Percentiles rank a stretch among this genome's conserved stretches.
These are phyloP conservation scores for Drosophila trapezifrons DNA, from an alignment of 1,140 invertebrate genomes.

Conservation along the genomic window DNA sequence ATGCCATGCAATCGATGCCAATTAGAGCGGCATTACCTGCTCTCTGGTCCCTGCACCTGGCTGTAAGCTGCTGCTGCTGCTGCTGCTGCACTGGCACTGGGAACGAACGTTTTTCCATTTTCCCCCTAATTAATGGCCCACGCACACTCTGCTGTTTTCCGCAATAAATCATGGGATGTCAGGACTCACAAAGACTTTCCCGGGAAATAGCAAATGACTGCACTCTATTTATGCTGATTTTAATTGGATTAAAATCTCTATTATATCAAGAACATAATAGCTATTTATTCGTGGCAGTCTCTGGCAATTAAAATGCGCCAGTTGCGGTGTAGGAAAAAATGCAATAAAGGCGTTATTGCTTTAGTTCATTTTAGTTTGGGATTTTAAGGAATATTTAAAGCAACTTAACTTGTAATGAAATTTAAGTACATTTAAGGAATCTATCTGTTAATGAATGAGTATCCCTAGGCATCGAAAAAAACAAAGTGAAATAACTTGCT, in stretches of 20 bases:
- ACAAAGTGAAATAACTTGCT: too few relatives aligned
- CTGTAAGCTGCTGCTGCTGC: slow-evolving; percentile 11
- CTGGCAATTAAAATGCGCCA: not conserved
- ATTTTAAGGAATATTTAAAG: too few relatives aligned
- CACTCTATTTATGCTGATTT: not conserved
- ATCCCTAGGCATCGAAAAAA: too few relatives aligned
- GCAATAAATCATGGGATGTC: slow-evolving; percentile 1
- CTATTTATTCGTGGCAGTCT: not conserved
- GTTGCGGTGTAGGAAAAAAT: too few relatives aligned
- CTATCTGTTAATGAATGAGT: too few relatives aligned
- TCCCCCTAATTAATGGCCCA: slow-evolving; percentile 14
- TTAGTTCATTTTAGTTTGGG: too few relatives aligned
- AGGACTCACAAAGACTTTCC: not conserved
- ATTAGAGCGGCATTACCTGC: slow-evolving; percentile 47
- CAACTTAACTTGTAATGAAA: too few relatives aligned
- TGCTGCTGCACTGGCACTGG: slow-evolving; percentile 1
- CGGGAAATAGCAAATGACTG: not conserved
- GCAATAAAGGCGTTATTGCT: too few relatives aligned
- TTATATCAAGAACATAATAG: not conserved
- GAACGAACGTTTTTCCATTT: not conserved
- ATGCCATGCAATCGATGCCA: slow-evolving; percentile 60
- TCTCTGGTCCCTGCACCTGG: not conserved
- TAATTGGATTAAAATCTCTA: slow-evolving; percentile 7
- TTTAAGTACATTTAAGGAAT: too few relatives aligned
- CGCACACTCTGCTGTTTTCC: not conserved